Conservation (phyloP, 2,888 invertebrate genomes). For the Drosophila diplacantha region DNA sequence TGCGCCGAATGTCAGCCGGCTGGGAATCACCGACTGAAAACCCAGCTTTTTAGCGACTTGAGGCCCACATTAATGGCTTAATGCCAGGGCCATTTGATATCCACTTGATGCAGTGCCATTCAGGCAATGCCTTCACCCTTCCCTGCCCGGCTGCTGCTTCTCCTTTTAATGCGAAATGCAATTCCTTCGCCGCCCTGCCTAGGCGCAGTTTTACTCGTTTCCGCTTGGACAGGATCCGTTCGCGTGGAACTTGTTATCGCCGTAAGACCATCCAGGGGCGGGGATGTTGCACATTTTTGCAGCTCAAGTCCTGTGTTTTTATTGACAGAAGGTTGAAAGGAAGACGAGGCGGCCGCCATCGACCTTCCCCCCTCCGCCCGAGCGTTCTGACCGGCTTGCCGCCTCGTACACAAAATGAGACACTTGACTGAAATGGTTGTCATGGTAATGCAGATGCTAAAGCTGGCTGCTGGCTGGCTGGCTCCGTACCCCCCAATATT, state of each 20-base stretch:
- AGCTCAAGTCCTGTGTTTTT: slow-evolving; percentile 33
- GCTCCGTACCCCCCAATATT: background rate
- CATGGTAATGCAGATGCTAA: slow-evolving; percentile 41
- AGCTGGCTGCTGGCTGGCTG: slow-evolving; percentile 2
- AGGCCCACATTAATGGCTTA: slow-evolving; percentile 34
- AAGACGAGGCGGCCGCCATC: slow-evolving; percentile 5
- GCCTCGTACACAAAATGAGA: slow-evolving; percentile 66
- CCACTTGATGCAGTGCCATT: slow-evolving; percentile 20
- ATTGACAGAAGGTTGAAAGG: slow-evolving; percentile 42
- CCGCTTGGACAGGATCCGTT: slow-evolving; percentile 53
- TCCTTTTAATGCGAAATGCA: slow-evolving; percentile 34
- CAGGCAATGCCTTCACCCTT: slow-evolving; percentile 11
- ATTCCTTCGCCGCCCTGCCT: slow-evolving; percentile 13
- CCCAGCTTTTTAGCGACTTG: slow-evolving; percentile 6
- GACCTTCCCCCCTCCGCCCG: background rate
- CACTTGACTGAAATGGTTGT: slow-evolving; percentile 58
- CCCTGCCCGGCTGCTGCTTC: slow-evolving; percentile 1
- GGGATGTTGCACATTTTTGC: slow-evolving; percentile 40
- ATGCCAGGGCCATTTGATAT: slow-evolving; percentile 42
- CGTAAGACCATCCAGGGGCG: background rate
- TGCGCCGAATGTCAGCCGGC: background rate
- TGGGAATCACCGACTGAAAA: background rate
- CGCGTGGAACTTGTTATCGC: slow-evolving; percentile 63
- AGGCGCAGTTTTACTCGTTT: slow-evolving; percentile 47
- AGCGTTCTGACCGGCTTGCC: slow-evolving; percentile 42